phyloP scores from a whole-genome alignment of 2,113 vertebrate genomes.

The Otis tarda region DNA sequence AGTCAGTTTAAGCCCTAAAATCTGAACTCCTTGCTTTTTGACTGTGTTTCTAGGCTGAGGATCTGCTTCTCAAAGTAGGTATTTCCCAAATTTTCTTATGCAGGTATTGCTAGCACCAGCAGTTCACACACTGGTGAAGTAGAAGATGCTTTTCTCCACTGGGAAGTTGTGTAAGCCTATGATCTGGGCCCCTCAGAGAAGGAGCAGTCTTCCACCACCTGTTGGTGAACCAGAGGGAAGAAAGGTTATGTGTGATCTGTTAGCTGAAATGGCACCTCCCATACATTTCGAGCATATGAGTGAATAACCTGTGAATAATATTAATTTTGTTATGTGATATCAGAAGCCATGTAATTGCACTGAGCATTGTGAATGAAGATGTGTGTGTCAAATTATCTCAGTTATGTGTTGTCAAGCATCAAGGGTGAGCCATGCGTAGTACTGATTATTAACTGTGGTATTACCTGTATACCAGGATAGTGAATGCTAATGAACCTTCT shows the following conservation, averaged over 20 bases:
- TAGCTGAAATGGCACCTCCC: neutral
- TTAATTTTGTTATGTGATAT: neutral
- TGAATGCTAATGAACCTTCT: neutral
- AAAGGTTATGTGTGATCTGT: neutral
- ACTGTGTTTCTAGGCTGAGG: neutral
- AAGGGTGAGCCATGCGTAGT: rapidly evolving
- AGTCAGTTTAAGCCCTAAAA: neutral
- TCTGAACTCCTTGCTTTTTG: neutral
- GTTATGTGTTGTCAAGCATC: neutral
- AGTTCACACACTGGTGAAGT: neutral
- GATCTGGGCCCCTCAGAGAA: neutral
- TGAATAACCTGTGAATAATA: neutral
- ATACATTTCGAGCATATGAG: neutral
- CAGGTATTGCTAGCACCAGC: neutral
- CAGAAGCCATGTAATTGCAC: neutral
- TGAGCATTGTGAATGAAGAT: neutral
- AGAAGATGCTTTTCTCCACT: neutral
- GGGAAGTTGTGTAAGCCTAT: neutral
- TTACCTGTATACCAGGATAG: neutral
- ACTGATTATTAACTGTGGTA: neutral
- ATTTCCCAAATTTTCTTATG: neutral
- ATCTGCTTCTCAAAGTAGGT: neutral
- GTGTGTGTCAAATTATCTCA: neutral
- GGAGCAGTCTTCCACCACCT: neutral
- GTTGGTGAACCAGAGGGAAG: neutral